These are phyloP conservation scores for Philopotamus ludificatus DNA, from an alignment of 1,140 invertebrate genomes.

Conservation along the genomic window DNA sequence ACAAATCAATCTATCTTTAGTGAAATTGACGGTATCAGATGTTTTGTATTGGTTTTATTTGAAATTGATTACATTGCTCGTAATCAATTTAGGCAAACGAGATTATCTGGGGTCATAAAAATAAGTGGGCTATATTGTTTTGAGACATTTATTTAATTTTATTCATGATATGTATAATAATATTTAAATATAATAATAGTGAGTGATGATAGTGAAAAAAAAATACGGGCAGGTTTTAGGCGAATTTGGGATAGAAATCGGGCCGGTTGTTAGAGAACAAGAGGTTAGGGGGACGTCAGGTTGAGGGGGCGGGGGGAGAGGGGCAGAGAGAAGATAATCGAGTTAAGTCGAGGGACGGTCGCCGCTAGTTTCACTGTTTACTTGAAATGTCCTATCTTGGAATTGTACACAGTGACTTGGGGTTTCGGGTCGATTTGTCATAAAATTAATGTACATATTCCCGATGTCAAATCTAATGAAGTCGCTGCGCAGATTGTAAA, in stretches of 20 bases:
- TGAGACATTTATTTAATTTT: neutral
- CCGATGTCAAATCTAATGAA: neutral
- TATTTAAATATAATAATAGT: no score
- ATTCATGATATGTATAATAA: constrained; percentile 1
- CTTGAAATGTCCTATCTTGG: constrained; percentile 28
- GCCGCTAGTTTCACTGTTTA: constrained; percentile 29
- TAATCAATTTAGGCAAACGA: no score
- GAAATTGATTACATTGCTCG: no score
- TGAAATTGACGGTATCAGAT: no score
- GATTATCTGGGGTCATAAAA: no score
- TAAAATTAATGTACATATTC: neutral
- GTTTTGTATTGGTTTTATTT: no score
- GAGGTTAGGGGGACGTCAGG: neutral
- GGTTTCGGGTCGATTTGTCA: neutral
- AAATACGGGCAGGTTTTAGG: no score
- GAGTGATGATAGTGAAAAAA: no score
- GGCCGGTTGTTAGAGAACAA: constrained; percentile 16
- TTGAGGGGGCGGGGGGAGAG: neutral
- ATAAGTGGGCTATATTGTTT: no score
- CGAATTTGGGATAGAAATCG: constrained; percentile 7
- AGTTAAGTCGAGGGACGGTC: constrained; percentile 23
- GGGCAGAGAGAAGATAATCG: constrained; percentile 11
- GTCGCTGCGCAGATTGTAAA: neutral
- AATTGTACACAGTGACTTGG: constrained; percentile 18
- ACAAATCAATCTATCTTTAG: no score